Percentiles rank a stretch among this genome's conserved stretches.
These are phyloP conservation scores for Falco peregrinus DNA, from an alignment of 2,797 vertebrate genomes.

Conservation along the genomic window DNA sequence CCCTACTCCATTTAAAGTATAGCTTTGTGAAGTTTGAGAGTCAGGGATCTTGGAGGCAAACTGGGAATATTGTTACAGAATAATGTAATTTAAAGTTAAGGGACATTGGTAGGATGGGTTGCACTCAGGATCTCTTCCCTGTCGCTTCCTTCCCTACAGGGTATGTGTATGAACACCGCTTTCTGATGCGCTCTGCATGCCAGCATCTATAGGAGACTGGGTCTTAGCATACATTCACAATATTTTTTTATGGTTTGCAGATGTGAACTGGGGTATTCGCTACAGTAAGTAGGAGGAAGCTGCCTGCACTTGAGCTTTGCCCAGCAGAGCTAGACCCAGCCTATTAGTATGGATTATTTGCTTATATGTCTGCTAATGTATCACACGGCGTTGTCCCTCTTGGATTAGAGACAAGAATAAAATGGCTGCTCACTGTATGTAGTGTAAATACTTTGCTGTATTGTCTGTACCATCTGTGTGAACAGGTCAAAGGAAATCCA, in stretches of 20 bases:
- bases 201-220: neutral
- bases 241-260: neutral
- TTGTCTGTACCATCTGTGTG: neutral
- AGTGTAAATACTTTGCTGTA: neutral
- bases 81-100: neutral
- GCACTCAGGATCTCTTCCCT: no score
- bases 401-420: neutral
- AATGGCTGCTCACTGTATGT: neutral
- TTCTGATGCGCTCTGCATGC: neutral
- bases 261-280: neutral
- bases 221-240: neutral
- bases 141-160: neutral
- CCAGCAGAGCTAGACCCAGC: neutral
- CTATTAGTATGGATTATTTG: neutral
- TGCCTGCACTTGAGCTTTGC: neutral
- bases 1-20: neutral
- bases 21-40: neutral
- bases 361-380: neutral
- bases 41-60: neutral
- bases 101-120: no score
- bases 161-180: accelerated
- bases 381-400: neutral
- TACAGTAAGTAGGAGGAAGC: neutral
- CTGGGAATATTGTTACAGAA: neutral
- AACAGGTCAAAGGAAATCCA: neutral